phyloP scores from a whole-genome alignment of 1,140 invertebrate genomes.

The Drosophila truncata region DNA sequence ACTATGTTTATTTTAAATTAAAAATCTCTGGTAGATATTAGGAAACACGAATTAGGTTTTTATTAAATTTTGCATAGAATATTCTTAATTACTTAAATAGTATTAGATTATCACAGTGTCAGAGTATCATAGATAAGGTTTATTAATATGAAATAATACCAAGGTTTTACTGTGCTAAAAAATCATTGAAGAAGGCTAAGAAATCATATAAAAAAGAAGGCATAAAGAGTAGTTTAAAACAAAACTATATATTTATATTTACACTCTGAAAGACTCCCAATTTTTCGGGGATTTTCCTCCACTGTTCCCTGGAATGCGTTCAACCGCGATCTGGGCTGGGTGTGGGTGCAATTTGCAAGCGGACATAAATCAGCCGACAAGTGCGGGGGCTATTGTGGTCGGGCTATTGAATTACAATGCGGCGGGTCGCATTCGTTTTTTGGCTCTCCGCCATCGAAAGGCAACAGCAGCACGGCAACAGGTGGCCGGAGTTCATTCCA shows the following conservation, averaged over 20 bases:
- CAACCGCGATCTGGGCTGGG: slow-evolving; percentile 60
- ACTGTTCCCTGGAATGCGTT: slow-evolving; percentile 72
- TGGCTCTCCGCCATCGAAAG: slow-evolving; percentile 18
- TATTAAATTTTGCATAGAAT: neutral
- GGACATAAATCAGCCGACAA: slow-evolving; percentile 76
- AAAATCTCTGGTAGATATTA: neutral
- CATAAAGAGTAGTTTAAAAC: neutral
- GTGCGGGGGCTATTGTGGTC: slow-evolving; percentile 73
- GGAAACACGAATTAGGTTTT: neutral
- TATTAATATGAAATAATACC: too few relatives aligned
- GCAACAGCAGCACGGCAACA: slow-evolving; percentile 41
- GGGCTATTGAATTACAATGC: slow-evolving; percentile 75
- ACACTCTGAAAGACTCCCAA: neutral
- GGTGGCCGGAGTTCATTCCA: slow-evolving; percentile 49
- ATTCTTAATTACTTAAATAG: neutral
- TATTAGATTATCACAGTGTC: neutral
- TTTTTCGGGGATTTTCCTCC: slow-evolving; percentile 15
- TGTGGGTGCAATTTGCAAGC: slow-evolving; percentile 80
- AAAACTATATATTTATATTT: neutral
- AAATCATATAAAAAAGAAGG: neutral
- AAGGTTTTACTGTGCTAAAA: neutral
- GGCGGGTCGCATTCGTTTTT: slow-evolving; percentile 60
- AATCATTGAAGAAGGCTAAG: neutral
- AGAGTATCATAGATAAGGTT: neutral
- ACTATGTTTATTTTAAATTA: neutral